Percentiles rank a stretch among this genome's conserved stretches.
Conservation (phyloP, 2,797 vertebrate genomes). For the Dipus sagitta region DNA sequence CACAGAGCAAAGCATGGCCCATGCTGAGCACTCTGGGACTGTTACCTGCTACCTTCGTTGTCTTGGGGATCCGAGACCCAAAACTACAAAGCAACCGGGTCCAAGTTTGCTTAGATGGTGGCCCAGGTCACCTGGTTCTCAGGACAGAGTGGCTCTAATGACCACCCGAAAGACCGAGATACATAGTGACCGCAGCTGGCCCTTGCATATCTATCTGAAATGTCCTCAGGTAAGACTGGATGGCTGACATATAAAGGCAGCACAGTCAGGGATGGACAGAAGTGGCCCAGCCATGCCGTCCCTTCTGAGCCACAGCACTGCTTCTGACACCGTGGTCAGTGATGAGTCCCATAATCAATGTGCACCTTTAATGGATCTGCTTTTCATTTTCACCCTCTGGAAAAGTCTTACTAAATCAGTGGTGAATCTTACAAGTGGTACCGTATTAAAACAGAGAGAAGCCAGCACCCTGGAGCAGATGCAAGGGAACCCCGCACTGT, state of each 20-base stretch:
- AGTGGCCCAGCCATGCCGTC: background rate
- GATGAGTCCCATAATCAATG: conserved; percentile 9
- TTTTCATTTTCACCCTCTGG: conserved; percentile 38
- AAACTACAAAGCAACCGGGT: background rate
- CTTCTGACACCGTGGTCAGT: conserved; percentile 29
- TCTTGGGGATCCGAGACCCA: background rate
- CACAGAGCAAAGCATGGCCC: background rate
- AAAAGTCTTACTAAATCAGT: conserved; percentile 60
- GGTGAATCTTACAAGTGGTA: conserved; percentile 10
- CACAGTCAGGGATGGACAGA: background rate
- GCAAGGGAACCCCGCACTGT: background rate
- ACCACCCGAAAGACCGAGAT: background rate
- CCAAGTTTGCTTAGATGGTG: background rate
- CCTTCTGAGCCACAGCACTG: background rate
- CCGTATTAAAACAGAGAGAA: conserved; percentile 58
- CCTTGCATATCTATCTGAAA: background rate
- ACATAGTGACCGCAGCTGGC: background rate
- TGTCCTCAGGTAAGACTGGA: background rate
- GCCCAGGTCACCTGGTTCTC: background rate
- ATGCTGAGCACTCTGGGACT: background rate
- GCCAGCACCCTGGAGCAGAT: background rate
- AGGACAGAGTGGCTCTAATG: background rate
- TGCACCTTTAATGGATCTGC: background rate
- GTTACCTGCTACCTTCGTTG: background rate
- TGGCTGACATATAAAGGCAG: background rate